phyloP scores from a whole-genome alignment of 64 coral and sea anemone genomes.

The Dendronephthya gigantea region DNA sequence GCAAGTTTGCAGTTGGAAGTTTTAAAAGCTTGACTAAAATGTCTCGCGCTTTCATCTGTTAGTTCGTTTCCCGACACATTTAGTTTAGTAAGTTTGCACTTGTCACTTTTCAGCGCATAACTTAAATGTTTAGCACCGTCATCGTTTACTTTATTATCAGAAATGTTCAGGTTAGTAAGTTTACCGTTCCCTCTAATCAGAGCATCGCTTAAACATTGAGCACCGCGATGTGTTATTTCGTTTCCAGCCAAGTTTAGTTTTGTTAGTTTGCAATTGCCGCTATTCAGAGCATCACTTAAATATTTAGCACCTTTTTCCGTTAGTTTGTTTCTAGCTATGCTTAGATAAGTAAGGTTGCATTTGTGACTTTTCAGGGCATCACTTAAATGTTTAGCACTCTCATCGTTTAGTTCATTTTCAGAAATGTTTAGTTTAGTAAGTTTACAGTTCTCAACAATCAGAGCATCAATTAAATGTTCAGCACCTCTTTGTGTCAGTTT shows the following conservation, averaged over 20 bases:
- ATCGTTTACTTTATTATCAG: neutral
- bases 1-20: neutral
- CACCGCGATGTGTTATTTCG: neutral
- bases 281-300: no score
- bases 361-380: no score
- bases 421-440: neutral
- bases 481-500: neutral
- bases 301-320: neutral
- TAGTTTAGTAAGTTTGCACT: neutral
- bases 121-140: no score
- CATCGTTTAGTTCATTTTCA: neutral
- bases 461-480: no score
- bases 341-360: neutral
- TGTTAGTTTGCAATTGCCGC: no score
- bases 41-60: neutral
- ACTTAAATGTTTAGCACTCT: neutral
- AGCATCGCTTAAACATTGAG: no score
- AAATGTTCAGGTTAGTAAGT: neutral
- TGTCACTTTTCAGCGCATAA: neutral
- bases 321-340: neutral
- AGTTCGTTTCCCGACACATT: neutral
- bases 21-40: neutral
- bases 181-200: no score
- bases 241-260: neutral
- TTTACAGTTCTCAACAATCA: no score